Percentiles rank a stretch among this genome's conserved stretches.
Conservation (phyloP, 1,140 invertebrate genomes). For the Formica selysi region DNA sequence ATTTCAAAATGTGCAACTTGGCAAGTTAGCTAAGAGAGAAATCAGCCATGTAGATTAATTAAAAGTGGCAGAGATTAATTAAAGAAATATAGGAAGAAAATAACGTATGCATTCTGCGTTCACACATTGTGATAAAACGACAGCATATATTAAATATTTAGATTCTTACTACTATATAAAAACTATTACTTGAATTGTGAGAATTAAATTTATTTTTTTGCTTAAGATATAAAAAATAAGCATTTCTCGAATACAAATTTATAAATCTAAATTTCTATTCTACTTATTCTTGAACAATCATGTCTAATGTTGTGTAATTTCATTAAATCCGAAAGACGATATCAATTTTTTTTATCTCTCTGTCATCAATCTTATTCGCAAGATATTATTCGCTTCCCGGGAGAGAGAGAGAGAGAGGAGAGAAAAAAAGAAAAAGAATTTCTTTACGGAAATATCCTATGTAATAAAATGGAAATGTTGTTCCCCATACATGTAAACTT, state of each 20-base stretch:
- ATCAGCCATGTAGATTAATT: neutral
- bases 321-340: neutral
- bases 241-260: slow-evolving; percentile 2
- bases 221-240: neutral
- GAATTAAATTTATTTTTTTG: neutral
- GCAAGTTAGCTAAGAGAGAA: slow-evolving; percentile 7
- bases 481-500: slow-evolving; percentile 49
- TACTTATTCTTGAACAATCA: neutral
- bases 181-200: neutral
- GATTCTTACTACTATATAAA: neutral
- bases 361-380: neutral
- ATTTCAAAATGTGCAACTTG: neutral
- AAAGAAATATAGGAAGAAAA: neutral
- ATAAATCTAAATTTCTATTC: neutral
- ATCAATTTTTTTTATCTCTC: neutral
- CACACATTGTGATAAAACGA: neutral
- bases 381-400: neutral
- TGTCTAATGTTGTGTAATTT: neutral
- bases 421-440: neutral
- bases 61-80: neutral
- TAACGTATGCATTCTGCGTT: neutral
- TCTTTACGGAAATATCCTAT: slow-evolving; percentile 19
- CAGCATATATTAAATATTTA: neutral
- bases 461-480: neutral
- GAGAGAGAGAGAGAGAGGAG: too few species aligned